phyloP scores from a whole-genome alignment of 1,140 invertebrate species.

The Drosophila saltans region DNA sequence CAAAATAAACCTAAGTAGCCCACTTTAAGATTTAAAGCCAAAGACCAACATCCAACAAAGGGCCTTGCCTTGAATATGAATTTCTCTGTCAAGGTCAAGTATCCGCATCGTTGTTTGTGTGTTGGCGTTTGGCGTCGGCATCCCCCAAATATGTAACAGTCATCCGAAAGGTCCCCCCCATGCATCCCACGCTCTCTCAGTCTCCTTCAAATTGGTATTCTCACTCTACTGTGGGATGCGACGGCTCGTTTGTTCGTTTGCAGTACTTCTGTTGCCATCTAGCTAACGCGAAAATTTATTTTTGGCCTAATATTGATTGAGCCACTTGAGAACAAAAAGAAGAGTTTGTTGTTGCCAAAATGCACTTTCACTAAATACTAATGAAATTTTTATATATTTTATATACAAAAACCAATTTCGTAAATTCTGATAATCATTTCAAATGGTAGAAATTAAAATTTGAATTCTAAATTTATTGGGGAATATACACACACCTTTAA shows the following conservation, averaged over 20 bases:
- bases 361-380: neutral
- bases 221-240: neutral
- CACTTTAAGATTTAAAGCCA: neutral
- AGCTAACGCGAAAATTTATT: conserved; percentile 42
- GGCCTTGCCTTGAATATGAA: conserved; percentile 55
- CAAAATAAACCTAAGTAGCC: neutral
- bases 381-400: too few species aligned
- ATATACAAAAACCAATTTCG: neutral
- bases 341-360: conserved; percentile 2
- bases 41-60: too few species aligned
- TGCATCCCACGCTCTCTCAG: neutral
- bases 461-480: neutral
- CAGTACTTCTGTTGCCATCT: neutral
- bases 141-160: conserved; percentile 61
- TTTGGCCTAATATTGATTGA: conserved; percentile 51
- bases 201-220: neutral
- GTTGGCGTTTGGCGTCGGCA: conserved; percentile 32
- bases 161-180: conserved; percentile 33
- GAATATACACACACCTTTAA: too few species aligned
- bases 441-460: neutral
- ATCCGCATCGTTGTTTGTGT: neutral
- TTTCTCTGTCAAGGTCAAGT: conserved; percentile 73
- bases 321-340: neutral
- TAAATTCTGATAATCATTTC: neutral
- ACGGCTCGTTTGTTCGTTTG: neutral